phyloP scores from a whole-genome alignment of 2,888 invertebrate genomes.

The Tipula confusa region DNA sequence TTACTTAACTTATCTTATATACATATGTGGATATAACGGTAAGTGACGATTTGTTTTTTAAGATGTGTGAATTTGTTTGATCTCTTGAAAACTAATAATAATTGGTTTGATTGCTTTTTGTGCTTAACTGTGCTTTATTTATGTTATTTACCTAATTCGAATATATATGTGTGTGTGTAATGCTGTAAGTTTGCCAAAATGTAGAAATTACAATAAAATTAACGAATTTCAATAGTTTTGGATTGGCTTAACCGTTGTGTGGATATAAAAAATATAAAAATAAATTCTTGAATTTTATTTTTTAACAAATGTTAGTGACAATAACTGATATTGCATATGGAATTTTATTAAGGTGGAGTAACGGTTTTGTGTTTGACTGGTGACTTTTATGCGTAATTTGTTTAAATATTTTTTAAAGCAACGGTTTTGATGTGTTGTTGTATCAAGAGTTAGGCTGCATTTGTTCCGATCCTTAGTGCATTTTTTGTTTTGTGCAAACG shows the following conservation, averaged over 20 bases:
- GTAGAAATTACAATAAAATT: too few relatives aligned
- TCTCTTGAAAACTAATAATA: not conserved
- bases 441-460: too few relatives aligned
- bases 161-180: too few relatives aligned
- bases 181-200: not conserved
- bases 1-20: not conserved
- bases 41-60: not conserved
- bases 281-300: too few relatives aligned
- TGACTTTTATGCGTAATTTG: too few relatives aligned
- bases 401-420: too few relatives aligned
- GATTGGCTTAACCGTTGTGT: not conserved
- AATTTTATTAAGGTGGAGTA: not conserved
- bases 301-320: not conserved
- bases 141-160: too few relatives aligned
- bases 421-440: too few relatives aligned
- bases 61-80: not conserved
- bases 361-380: not conserved
- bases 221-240: too few relatives aligned
- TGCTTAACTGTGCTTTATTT: not conserved
- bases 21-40: constrained; percentile 21
- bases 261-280: not conserved
- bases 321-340: not conserved
- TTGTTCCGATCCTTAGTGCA: too few relatives aligned
- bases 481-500: too few relatives aligned
- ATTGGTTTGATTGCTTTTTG: not conserved